These are phyloP conservation scores for Diploscapter pachys DNA, from an alignment of 1,140 invertebrate genomes.

Conservation along the genomic window DNA sequence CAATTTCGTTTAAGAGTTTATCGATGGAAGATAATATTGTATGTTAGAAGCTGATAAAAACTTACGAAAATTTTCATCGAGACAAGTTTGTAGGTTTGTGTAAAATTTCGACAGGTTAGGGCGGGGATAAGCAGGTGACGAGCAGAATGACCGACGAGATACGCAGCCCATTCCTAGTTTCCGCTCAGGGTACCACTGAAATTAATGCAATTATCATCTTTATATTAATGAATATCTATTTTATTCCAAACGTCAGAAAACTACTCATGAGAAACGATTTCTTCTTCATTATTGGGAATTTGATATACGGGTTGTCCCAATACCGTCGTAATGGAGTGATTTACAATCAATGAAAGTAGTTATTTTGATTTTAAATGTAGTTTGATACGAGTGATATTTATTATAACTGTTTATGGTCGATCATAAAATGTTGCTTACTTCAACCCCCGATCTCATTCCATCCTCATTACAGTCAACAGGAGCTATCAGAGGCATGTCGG, in stretches of 20 bases:
- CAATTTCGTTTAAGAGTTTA: neutral
- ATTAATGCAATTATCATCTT: neutral
- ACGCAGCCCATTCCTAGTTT: conserved; percentile 3
- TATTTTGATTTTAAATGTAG: too few species aligned
- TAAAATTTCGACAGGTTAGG: neutral
- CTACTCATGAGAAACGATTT: too few species aligned
- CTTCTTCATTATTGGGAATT: too few species aligned
- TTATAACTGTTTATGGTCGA: neutral
- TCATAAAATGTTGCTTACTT: neutral
- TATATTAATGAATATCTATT: too few species aligned
- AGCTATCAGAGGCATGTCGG: neutral
- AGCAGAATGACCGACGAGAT: neutral
- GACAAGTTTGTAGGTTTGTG: neutral
- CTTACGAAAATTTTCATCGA: conserved; percentile 12
- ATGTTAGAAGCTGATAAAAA: neutral
- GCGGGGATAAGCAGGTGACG: neutral
- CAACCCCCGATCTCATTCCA: conserved; percentile 6
- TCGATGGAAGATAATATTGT: too few species aligned
- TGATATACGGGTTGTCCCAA: too few species aligned
- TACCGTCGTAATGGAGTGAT: too few species aligned
- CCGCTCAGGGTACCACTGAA: conserved; percentile 7
- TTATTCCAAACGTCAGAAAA: too few species aligned
- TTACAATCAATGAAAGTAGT: too few species aligned
- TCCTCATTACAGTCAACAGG: conserved; percentile 15
- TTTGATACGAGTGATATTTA: too few species aligned